Conservation (phyloP, 2,888 invertebrate genomes). For the Caenorhabditis sp. region DNA sequence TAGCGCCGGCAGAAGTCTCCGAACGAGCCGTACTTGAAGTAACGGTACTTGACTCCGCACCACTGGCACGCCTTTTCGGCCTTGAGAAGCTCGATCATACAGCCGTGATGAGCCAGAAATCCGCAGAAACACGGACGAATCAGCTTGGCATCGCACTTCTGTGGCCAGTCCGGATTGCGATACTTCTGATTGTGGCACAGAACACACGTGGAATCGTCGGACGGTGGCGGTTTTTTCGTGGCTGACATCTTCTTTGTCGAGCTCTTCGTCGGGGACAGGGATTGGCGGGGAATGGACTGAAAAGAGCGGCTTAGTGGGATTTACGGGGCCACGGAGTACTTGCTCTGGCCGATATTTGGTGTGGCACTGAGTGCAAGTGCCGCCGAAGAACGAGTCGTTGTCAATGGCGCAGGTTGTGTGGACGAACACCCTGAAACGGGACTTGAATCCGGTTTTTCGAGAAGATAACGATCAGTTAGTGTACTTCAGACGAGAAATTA, state of each 20-base stretch:
- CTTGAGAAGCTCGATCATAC: slow-evolving; percentile 27
- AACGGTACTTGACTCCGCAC: slow-evolving; percentile 44
- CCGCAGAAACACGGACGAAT: slow-evolving; percentile 46
- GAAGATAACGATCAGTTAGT: slow-evolving; percentile 1
- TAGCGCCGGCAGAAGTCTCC: slow-evolving; percentile 34
- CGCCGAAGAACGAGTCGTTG: slow-evolving; percentile 47
- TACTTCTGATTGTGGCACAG: slow-evolving; percentile 36
- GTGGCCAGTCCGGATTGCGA: slow-evolving; percentile 24
- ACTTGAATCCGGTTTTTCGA: neutral
- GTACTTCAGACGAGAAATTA: neutral
- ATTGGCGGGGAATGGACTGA: slow-evolving; percentile 20
- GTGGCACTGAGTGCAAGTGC: slow-evolving; percentile 30
- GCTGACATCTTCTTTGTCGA: slow-evolving; percentile 12
- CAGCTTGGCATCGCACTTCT: slow-evolving; percentile 26
- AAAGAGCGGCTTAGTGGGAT: no score
- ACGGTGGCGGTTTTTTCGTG: neutral
- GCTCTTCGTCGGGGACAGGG: slow-evolving; percentile 11
- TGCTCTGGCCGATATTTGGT: slow-evolving; percentile 36
- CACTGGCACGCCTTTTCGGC: slow-evolving; percentile 23
- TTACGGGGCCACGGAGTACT: no score
- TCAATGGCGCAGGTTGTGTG: slow-evolving; percentile 46
- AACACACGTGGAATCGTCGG: slow-evolving; percentile 2
- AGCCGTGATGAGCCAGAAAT: slow-evolving; percentile 42
- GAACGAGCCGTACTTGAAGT: slow-evolving; percentile 36
- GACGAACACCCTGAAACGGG: slow-evolving; percentile 37